Evolutionary conservation across 2,797 vertebrate genomes (phyloP), one percentile per base, ranked within the genome.

Genomic region (Miichthys miiuy): DNA sequence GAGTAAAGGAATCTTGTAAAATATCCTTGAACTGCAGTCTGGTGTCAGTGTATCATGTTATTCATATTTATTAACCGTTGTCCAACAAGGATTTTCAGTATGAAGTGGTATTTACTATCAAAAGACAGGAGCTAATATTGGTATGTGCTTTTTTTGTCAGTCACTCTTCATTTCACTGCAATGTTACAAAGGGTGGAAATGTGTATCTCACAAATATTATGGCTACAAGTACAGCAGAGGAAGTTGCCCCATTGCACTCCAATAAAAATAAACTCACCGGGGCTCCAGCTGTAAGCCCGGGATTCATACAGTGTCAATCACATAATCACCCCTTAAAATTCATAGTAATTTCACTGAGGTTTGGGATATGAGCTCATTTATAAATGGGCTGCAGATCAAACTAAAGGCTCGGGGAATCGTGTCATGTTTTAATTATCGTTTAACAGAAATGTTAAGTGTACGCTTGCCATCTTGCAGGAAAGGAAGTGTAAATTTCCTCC

Each of bases 351-450:
- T 87, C 52, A 78, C 66, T 46, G 77, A 80, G 85, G 85, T 88
- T 89, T 83, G 79, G 84, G 80, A 89, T 85, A 62, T 77, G 83
- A 88, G 76, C 80, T 88, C 76, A 90, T 91, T 92, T 84, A 63
- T 72, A 88, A 88, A 83, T 76, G 88, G 76, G 79, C 75, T 46
- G n/a, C 67, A 82, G 82, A 86, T 87, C 84, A 89, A 86, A 89
- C 79, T 27, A 20, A 84, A 80, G 72, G 72, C 77, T 72, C 56
- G 42, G 75, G 77, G 77, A 89, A 80, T 82, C 25, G 20, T 77
- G 75, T 79, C 83, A 80, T 86, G 83, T 87, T 93, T 90, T 90
- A 92, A 91, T 91, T 87, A 89, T 88, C 60, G 23, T 89, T 86
- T 79, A 90, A 87, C 77, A 84, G 79, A 27, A 83, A 72, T 73